These are phyloP conservation scores for Rhadinocentrus ornatus DNA, from an alignment of 2,797 vertebrate species.

Conservation along the genomic window DNA sequence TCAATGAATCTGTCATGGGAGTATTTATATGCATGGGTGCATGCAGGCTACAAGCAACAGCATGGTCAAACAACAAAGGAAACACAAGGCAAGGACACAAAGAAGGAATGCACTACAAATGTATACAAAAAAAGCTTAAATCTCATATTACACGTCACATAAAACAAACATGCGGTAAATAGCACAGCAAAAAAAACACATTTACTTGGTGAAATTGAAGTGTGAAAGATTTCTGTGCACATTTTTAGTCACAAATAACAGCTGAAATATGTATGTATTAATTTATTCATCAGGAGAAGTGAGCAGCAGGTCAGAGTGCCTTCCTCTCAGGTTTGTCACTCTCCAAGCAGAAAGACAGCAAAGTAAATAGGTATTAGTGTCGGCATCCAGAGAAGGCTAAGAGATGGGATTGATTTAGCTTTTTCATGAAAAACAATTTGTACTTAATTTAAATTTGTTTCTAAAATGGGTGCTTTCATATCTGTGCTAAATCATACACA, in stretches of 20 bases:
- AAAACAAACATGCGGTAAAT: constrained; percentile 6
- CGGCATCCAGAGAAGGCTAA: constrained; percentile 12
- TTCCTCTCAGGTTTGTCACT: constrained; percentile 41
- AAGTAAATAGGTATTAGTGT: constrained; percentile 21
- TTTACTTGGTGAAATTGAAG: constrained; percentile 28
- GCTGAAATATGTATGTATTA: constrained; percentile 44
- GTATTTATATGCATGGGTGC: constrained; percentile 34
- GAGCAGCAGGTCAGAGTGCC: constrained; percentile 45
- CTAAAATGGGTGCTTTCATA: constrained; percentile 4
- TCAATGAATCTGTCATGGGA: constrained; percentile 28
- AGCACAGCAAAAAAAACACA: constrained; percentile 24
- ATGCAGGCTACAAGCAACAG: constrained; percentile 20
- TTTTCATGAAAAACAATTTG: constrained; percentile 5
- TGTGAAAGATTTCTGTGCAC: constrained; percentile 17
- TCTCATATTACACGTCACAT: constrained; percentile 12
- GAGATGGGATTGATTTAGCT: neutral
- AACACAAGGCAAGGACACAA: constrained; percentile 22
- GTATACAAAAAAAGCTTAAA: neutral
- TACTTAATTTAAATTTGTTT: constrained; percentile 26
- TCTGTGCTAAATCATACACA: constrained; percentile 39
- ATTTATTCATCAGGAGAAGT: constrained; percentile 62
- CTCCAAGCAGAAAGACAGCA: constrained; percentile 20
- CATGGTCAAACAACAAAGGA: constrained; percentile 18
- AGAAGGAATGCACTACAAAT: constrained; percentile 18
- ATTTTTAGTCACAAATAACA: constrained; percentile 9